Conservation (phyloP, 1,140 invertebrate genomes). For the Rhyacophila brunnea region DNA sequence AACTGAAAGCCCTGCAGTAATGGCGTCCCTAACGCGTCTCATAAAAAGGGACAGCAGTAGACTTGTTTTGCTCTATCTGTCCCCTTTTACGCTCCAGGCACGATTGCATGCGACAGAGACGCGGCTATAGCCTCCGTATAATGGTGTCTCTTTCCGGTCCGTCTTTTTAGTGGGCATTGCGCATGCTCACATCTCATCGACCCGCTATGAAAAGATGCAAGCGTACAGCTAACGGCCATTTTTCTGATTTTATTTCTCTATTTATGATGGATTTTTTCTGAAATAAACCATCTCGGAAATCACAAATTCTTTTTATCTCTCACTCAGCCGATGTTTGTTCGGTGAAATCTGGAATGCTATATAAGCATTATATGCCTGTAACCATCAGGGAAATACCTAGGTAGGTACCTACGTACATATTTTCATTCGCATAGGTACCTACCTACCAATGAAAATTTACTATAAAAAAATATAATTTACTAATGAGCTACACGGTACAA, state of each 20-base stretch:
- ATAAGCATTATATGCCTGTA: too few relatives aligned
- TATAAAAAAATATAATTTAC: too few relatives aligned
- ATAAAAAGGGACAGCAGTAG: constrained; percentile 3
- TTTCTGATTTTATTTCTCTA: constrained; percentile 14
- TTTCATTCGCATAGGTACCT: too few relatives aligned
- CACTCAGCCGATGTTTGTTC: too few relatives aligned
- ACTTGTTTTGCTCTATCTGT: constrained; percentile 20
- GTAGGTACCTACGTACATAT: too few relatives aligned
- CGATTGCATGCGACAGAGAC: constrained; percentile 1
- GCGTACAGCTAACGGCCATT: constrained; percentile 14
- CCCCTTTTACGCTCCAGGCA: constrained; percentile 4
- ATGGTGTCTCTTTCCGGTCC: not conserved
- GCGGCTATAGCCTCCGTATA: not conserved
- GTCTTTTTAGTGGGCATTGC: not conserved
- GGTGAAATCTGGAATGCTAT: too few relatives aligned
- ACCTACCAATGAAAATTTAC: too few relatives aligned
- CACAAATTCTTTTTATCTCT: too few relatives aligned
- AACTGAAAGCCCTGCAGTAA: too few relatives aligned
- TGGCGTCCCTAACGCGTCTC: not conserved
- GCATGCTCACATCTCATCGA: constrained; percentile 20
- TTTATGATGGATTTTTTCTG: constrained; percentile 12
- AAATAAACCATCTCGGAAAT: too few relatives aligned
- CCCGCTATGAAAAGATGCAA: constrained; percentile 16
- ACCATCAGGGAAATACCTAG: too few relatives aligned
- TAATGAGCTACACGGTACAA: too few relatives aligned